Conservation (phyloP, 1,140 invertebrate genomes). For the Drosophila murphyi region DNA sequence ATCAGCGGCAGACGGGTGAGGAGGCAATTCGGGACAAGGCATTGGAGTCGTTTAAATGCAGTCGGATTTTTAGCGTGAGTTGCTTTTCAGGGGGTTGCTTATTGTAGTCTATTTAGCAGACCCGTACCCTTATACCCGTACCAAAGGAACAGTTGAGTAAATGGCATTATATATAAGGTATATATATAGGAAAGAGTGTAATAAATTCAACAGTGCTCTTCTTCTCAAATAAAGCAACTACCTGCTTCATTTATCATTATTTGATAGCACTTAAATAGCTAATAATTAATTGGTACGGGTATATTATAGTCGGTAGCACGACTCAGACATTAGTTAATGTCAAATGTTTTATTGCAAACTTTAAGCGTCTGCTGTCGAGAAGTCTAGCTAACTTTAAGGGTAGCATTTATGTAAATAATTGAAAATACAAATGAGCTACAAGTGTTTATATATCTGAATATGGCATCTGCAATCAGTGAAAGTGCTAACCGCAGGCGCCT, state of each 20-base stretch:
- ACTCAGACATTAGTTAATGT: neutral
- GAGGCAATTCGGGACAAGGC: neutral
- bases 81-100: neutral
- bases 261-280: neutral
- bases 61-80: constrained; percentile 24
- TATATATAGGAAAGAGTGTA: neutral
- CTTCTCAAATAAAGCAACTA: too few species aligned
- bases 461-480: constrained; percentile 59
- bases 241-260: neutral
- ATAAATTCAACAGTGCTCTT: neutral
- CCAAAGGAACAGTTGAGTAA: neutral
- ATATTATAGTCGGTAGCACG: neutral
- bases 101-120: neutral
- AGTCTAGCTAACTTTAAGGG: constrained; percentile 29
- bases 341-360: constrained; percentile 49
- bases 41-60: constrained; percentile 58
- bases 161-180: neutral
- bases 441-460: constrained; percentile 19
- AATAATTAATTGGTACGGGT: neutral
- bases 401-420: constrained; percentile 59
- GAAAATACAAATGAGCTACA: constrained; percentile 55
- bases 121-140: too few species aligned
- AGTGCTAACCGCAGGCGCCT: constrained; percentile 69
- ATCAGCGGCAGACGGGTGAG: constrained; percentile 48
- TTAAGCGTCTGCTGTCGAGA: constrained; percentile 8